Evolutionary conservation across 2,797 vertebrate species (phyloP).

Genomic region (Dendrocincla fuliginosa): DNA sequence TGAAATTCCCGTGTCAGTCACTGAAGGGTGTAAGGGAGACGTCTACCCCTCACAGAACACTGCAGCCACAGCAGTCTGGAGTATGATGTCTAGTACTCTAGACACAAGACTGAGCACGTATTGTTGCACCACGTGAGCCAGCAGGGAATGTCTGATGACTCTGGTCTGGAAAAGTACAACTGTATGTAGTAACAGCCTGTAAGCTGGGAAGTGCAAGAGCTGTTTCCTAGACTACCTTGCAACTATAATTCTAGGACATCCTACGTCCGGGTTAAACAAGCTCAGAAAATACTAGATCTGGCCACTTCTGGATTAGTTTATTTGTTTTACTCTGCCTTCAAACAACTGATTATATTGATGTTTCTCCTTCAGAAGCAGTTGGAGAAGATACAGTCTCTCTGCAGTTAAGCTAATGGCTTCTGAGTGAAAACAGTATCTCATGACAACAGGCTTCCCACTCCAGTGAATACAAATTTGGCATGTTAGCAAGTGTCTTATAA

Average conservation of each 20-base stretch:
- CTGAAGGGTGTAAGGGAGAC: background rate
- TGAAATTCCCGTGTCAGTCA: background rate
- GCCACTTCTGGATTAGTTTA: background rate
- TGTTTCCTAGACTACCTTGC: background rate
- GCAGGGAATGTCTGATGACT: background rate
- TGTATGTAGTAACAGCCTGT: background rate
- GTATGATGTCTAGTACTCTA: background rate
- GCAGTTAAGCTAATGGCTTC: background rate
- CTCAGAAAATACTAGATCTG: background rate
- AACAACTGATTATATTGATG: background rate
- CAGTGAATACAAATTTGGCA: background rate
- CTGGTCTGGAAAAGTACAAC: conserved; percentile 36
- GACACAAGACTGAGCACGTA: background rate
- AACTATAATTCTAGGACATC: background rate
- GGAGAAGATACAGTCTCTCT: background rate
- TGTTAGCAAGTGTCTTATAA: background rate
- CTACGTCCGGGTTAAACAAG: background rate
- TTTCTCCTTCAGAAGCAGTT: background rate
- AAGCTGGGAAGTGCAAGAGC: background rate
- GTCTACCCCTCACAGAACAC: background rate
- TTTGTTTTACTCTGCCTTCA: background rate
- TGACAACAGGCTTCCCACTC: background rate
- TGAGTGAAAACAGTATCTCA: background rate
- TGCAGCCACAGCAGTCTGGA: background rate
- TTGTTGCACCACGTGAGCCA: background rate